phyloP scores from a whole-genome alignment of 2,888 invertebrate genomes.

The Hirtodrosophila alboralis region DNA sequence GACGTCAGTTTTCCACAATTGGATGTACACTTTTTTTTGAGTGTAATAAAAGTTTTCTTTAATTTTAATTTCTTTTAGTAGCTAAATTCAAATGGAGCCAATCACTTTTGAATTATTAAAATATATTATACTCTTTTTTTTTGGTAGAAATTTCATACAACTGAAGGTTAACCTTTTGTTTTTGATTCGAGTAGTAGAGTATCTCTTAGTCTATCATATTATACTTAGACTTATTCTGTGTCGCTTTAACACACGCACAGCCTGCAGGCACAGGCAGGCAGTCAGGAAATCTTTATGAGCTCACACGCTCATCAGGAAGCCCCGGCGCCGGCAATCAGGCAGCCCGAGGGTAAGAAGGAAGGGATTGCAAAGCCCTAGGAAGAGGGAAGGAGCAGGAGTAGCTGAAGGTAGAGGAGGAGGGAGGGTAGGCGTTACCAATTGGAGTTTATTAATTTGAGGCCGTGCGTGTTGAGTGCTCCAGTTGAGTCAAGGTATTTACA shows the following conservation, averaged over 20 bases:
- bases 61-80: no score
- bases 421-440: conserved; percentile 61
- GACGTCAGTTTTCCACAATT: no score
- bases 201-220: conserved; percentile 14
- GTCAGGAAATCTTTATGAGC: conserved; percentile 76
- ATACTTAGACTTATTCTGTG: background rate
- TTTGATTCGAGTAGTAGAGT: no score
- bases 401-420: background rate
- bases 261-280: conserved; percentile 19
- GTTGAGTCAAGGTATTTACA: conserved; percentile 72
- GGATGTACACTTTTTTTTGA: no score
- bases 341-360: conserved; percentile 4
- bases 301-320: conserved; percentile 78
- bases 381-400: background rate
- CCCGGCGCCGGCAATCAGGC: conserved; percentile 66
- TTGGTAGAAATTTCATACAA: no score
- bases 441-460: conserved; percentile 76
- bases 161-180: no score
- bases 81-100: no score
- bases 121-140: no score
- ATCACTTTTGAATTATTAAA: no score
- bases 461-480: conserved; percentile 67
- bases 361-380: no score
- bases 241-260: conserved; percentile 31
- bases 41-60: no score